phyloP scores from a whole-genome alignment of 2,888 invertebrate species.

The Drosophila yooni region DNA sequence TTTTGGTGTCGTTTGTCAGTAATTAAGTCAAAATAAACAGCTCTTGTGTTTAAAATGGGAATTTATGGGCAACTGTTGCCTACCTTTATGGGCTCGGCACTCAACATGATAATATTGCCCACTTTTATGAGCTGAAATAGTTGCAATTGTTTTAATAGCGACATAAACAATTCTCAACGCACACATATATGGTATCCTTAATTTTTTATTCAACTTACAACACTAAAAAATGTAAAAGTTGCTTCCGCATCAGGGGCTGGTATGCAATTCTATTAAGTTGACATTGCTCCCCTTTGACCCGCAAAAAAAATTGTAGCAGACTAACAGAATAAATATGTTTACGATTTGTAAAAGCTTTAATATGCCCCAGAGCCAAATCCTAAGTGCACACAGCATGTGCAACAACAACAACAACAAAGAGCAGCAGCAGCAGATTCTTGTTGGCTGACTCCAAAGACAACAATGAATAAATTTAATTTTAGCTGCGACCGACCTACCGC shows the following conservation, averaged over 20 bases:
- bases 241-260: neutral
- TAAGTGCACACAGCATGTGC: slow-evolving; percentile 67
- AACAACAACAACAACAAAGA: slow-evolving; percentile 20
- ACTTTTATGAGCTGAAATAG: slow-evolving; percentile 36
- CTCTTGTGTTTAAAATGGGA: slow-evolving; percentile 9
- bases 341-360: slow-evolving; percentile 79
- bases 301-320: slow-evolving; percentile 47
- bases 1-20: slow-evolving; percentile 22
- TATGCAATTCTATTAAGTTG: slow-evolving; percentile 49
- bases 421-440: slow-evolving; percentile 32
- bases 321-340: slow-evolving; percentile 77
- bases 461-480: slow-evolving; percentile 79
- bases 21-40: slow-evolving; percentile 35
- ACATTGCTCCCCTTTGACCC: slow-evolving; percentile 6
- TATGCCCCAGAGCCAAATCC: slow-evolving; percentile 76
- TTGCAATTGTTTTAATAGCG: slow-evolving; percentile 8
- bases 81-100: slow-evolving; percentile 14
- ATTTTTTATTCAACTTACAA: neutral
- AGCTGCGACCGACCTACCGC: slow-evolving; percentile 74
- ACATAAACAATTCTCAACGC: slow-evolving; percentile 6
- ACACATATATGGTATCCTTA: neutral
- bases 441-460: slow-evolving; percentile 64
- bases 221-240: slow-evolving; percentile 24
- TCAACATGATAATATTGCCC: slow-evolving; percentile 30
- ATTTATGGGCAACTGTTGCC: slow-evolving; percentile 35